Percentiles rank a stretch among this genome's conserved stretches.
phyloP scores from a whole-genome alignment of 1,140 invertebrate species.

The Drusus annulatus region DNA sequence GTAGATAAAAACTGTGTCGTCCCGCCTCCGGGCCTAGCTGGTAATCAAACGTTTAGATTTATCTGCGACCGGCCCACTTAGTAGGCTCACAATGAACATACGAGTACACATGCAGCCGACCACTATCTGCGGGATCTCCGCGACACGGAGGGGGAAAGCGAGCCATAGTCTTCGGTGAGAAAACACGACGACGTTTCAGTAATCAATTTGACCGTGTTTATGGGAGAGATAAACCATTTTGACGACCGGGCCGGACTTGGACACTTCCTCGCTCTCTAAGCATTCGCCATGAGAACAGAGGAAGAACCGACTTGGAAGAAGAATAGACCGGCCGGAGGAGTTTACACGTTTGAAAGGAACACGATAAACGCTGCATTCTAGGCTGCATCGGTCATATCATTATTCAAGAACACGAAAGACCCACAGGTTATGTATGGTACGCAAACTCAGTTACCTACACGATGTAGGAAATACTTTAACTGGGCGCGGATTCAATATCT shows the following conservation, averaged over 20 bases:
- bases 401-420: not conserved
- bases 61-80: slow-evolving; percentile 45
- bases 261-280: not conserved
- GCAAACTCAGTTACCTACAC: not conserved
- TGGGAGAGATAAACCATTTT: not conserved
- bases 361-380: slow-evolving; percentile 38
- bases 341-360: slow-evolving; percentile 9
- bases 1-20: slow-evolving; percentile 50
- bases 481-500: not conserved
- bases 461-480: slow-evolving; percentile 16
- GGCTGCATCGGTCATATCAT: slow-evolving; percentile 23
- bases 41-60: slow-evolving; percentile 46
- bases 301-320: slow-evolving; percentile 9
- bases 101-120: too few species aligned
- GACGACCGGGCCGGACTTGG: not conserved
- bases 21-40: slow-evolving; percentile 43
- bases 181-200: not conserved
- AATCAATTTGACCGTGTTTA: not conserved
- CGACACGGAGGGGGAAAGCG: slow-evolving; percentile 7
- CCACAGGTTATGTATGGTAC: not conserved
- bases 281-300: not conserved
- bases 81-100: not conserved
- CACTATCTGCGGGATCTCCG: not conserved
- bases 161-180: not conserved
- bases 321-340: slow-evolving; percentile 14